Evolutionary conservation across 1,140 invertebrate genomes (phyloP), one percentile per base, ranked within the genome.

Genomic region (Apocrypta bakeri): DNA sequence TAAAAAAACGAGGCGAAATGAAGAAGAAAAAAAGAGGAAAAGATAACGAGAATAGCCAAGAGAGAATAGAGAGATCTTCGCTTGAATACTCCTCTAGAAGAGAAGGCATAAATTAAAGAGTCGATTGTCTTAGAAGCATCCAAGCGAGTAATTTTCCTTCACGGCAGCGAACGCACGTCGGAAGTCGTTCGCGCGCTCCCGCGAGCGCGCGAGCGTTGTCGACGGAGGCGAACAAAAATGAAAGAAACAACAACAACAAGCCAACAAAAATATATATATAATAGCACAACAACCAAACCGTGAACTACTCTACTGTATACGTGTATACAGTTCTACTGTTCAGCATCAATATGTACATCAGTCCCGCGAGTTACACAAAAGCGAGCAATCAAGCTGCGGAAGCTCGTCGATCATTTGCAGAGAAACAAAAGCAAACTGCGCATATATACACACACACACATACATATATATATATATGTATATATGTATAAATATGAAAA

Each of bases 61-160:
- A 40, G 73, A 66, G n/a, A n/a, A n/a, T n/a, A 33, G 12, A 40
- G 9, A 79, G 73, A 79, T 79, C 48, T 64, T 82, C 63, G 80
- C 64, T 82, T 61, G 80, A 69, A 69, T 77, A 71, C 80, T 82
- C 42, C 29, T 27, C 2, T 4, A 27, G 63, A 56, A 69, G 75
- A 75, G 40, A 33, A 37, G 48, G 42, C 33, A 76, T 76, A 76
- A 82, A 82, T 76, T 77, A 82, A 69, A 69, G 42, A 40, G 74
- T 25, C 68, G 66, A 82, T 82, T 73, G 75, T 82, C 75, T 78
- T 63, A 29, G 68, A 31, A 78, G 68, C 68, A 82, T 77, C 81
- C 81, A 73, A 78, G 75, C 68, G 68, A 78, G 37, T 66, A 61
- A 42, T 76, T 71, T 63, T 76, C 61, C 40, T 48, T 56, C 63